Evolutionary conservation across 2,113 vertebrate genomes (phyloP).

Genomic region (Pitta sordida): DNA sequence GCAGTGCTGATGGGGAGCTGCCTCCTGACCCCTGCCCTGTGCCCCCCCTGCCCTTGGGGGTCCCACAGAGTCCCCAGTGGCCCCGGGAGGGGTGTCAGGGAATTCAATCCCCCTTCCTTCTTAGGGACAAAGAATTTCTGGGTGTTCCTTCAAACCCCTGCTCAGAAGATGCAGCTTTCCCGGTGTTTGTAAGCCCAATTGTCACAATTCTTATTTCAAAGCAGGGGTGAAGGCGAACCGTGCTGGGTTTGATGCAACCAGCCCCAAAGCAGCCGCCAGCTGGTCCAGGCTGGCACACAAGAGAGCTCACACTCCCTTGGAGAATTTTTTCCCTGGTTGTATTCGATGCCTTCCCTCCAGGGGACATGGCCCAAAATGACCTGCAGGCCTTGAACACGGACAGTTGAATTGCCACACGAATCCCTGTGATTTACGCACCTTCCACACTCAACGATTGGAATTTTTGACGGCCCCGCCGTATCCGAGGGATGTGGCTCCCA

Average conservation of each 20-base stretch:
- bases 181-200: neutral
- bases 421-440: neutral
- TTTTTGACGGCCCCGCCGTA: neutral
- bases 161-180: neutral
- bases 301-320: fast-evolving
- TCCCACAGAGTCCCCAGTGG: neutral
- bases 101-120: neutral
- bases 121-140: neutral
- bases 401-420: neutral
- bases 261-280: neutral
- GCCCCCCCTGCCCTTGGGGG: neutral
- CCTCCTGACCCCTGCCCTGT: fast-evolving
- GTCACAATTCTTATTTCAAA: neutral
- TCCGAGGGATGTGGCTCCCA: neutral
- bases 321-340: fast-evolving
- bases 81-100: neutral
- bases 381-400: neutral
- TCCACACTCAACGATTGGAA: fast-evolving
- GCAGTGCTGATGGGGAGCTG: fast-evolving
- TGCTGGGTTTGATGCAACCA: neutral
- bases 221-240: neutral
- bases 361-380: fast-evolving
- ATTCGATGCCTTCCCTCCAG: neutral
- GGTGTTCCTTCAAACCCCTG: neutral
- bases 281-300: fast-evolving